Evolutionary conservation across 2,888 invertebrate species (phyloP), one percentile per base, ranked within the genome.

Genomic region (Coleophora flavipennella): DNA sequence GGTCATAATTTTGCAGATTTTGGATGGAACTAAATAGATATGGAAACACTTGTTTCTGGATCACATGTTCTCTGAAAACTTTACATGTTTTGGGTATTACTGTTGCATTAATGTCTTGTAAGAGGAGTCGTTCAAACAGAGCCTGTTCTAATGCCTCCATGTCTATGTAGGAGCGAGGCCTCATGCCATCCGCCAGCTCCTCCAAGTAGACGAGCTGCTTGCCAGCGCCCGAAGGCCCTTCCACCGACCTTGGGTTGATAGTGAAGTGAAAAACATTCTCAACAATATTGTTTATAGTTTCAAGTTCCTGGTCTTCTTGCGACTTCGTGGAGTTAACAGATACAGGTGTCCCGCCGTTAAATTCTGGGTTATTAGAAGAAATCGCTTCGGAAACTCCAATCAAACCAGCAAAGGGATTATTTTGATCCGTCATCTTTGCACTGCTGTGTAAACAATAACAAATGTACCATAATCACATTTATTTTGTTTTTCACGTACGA

Each of bases 221-320:
- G 28, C 74, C 68, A 32, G 56, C 51, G 8, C 52, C 49, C 35
- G 57, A 40, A 28, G 57, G 48, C 2, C 55, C 60, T 13, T 69
- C 70, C 8, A 71, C 60, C 36, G 84, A 81, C 31, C 77, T 62
- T 38, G 78, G 67, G 51, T 88, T 88, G 31, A 93, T 77, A 3
- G 93, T 92, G 50, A 94, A 87, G 42, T 90, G 86, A 62, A 94
- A 92, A 58, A 93, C 87, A 58, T 89, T 86, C 66, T 92, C 91
- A 26, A 92, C 86, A 36, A 92, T 69, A 46, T 67, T 70, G 54
- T 88, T 87, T 42, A 88, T 67, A 49, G 67, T 67, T 54, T 67
- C 62, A 40, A 58, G 48, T 46, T 74, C 67, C 50, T 71, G 63
- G 37, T 57, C 58, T 44, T 60, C 62, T 45, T 60, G 51, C 10